phyloP scores from a whole-genome alignment of 1,140 invertebrate species.

The Pristionchus pacificus region DNA sequence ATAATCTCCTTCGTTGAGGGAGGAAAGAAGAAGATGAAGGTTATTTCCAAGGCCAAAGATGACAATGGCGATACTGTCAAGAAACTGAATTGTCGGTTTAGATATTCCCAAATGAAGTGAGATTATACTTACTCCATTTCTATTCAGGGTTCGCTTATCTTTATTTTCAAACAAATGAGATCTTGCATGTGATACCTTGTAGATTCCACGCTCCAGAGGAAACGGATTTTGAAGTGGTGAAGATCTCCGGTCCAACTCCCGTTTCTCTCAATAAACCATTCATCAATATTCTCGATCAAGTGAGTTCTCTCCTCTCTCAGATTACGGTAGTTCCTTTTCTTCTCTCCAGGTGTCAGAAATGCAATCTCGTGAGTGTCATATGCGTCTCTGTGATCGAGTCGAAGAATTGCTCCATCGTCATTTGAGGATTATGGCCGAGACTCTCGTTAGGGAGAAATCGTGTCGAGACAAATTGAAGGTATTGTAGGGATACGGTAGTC shows the following conservation, averaged over 20 bases:
- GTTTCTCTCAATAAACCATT: constrained; percentile 36
- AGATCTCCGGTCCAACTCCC: constrained; percentile 27
- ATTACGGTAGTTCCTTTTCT: not conserved
- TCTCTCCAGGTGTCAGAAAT: constrained; percentile 15
- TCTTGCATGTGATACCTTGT: too few species aligned
- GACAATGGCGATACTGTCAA: constrained; percentile 21
- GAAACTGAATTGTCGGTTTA: too few species aligned
- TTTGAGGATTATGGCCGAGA: constrained; percentile 15
- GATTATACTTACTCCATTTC: too few species aligned
- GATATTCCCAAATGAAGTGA: too few species aligned
- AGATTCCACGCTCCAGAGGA: not conserved
- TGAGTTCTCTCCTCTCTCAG: constrained; percentile 17
- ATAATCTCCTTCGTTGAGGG: not conserved
- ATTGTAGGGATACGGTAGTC: not conserved
- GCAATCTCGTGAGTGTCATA: constrained; percentile 22
- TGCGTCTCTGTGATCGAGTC: constrained; percentile 24
- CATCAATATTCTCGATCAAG: constrained; percentile 43
- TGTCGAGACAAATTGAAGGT: constrained; percentile 25
- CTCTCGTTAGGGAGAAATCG: constrained; percentile 25
- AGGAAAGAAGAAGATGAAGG: constrained; percentile 16
- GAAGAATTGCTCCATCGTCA: constrained; percentile 38
- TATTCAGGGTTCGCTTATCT: too few species aligned
- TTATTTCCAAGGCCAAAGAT: constrained; percentile 22
- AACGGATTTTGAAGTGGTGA: constrained; percentile 35
- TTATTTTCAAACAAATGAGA: too few species aligned